phyloP scores from a whole-genome alignment of 1,140 invertebrate species.

The Drosophila subpulchrella region DNA sequence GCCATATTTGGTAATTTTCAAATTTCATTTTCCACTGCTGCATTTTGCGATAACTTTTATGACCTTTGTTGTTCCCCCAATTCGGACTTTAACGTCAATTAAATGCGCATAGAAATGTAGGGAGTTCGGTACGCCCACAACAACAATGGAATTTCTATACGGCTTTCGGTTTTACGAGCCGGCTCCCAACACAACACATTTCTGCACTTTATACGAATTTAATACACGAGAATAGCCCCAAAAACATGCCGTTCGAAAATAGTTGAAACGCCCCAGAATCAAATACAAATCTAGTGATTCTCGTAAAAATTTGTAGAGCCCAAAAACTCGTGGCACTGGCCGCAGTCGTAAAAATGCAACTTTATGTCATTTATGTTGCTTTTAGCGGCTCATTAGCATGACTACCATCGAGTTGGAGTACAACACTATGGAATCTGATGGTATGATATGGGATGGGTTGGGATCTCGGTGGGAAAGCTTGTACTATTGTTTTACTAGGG shows the following conservation, averaged over 20 bases:
- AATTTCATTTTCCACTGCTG: conserved; percentile 56
- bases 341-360: conserved; percentile 72
- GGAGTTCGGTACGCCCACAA: conserved; percentile 37
- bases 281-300: conserved; percentile 55
- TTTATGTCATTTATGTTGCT: conserved; percentile 82
- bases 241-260: conserved; percentile 42
- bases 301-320: conserved; percentile 79
- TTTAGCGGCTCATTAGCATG: conserved; percentile 81
- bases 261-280: conserved; percentile 52
- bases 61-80: conserved; percentile 60
- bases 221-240: conserved; percentile 75
- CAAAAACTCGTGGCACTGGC: conserved; percentile 59
- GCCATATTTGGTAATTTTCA: conserved; percentile 75
- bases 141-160: conserved; percentile 70
- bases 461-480: conserved; percentile 27
- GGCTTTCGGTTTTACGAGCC: conserved; percentile 59
- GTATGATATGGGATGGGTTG: not conserved
- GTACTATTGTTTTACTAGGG: conserved; percentile 72
- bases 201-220: conserved; percentile 81
- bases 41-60: conserved; percentile 77
- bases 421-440: conserved; percentile 16
- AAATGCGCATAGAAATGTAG: conserved; percentile 50
- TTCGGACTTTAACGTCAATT: conserved; percentile 66
- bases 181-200: conserved; percentile 57
- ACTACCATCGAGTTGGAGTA: conserved; percentile 38